phyloP scores from a whole-genome alignment of 1,140 invertebrate species.

The Habropoda laboriosa region DNA sequence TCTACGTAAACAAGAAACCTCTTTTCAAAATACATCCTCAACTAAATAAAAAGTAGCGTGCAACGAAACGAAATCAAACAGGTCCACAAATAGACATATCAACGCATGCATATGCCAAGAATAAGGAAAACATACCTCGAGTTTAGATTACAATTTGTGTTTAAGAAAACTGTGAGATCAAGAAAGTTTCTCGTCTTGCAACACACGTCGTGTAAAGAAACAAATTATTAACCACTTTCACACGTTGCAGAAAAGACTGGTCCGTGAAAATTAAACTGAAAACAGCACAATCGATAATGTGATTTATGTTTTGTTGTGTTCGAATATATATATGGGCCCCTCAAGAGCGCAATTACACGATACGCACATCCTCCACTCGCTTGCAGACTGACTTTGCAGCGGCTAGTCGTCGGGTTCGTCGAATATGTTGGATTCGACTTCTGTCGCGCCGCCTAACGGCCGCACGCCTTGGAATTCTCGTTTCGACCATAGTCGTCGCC shows the following conservation, averaged over 20 bases:
- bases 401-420: constrained; percentile 38
- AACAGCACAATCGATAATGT: background rate
- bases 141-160: background rate
- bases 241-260: background rate
- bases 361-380: constrained; percentile 17
- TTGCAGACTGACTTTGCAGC: constrained; percentile 41
- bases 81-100: background rate
- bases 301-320: background rate
- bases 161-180: background rate
- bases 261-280: background rate
- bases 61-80: background rate
- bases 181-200: background rate
- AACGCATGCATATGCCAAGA: background rate
- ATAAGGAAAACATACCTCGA: constrained; percentile 31
- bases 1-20: background rate
- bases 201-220: background rate
- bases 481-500: constrained; percentile 45
- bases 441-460: constrained; percentile 61
- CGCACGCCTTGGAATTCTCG: constrained; percentile 32
- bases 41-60: background rate
- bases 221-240: constrained; percentile 11
- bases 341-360: constrained; percentile 4
- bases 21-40: background rate
- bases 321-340: background rate
- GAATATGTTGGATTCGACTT: constrained; percentile 44